Evolutionary conservation across 2,797 vertebrate species (phyloP), one percentile per base, ranked within the genome.

Genomic region (Cichlasoma orientale): DNA sequence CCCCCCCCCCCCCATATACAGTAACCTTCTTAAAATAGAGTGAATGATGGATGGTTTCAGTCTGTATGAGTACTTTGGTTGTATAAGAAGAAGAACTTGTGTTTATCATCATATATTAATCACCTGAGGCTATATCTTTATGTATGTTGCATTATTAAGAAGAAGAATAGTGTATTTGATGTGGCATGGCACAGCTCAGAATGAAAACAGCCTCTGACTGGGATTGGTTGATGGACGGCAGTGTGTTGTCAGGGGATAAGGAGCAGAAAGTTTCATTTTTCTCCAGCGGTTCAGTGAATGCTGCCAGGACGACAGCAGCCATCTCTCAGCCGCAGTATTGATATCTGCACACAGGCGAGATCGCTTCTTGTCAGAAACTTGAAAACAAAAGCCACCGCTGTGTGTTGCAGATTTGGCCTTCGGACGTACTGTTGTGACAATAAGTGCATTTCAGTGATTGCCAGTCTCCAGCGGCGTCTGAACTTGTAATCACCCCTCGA

Each of bases 391-490:
- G 19, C 12, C 47, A 1, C 13, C 0, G 1, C 61, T 36, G 52
- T 19, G 56, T 19, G 23, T 54, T 10, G 61, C 75, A 75, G 74
- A 68, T 33, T 47, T 10, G 7, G 18, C 80, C 58, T 57, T 77
- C 33, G 33, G 47, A 79, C 68, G 8, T 1, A 54, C 55, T 76
- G 79, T 55, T 71, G 76, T 77, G 71, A 71, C 56, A 81, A 75
- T 58, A 70, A 77, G 77, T 31, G 54, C 19, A 41, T 13, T 57
- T 21, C 7, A 23, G 66, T 80, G 72, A 74, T 73, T 59, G 50
- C n/a, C 21, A n/a, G 38, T 71, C 72, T 86, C 83, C 79, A 72
- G 80, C 16, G 0, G 75, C 5, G 71, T 57, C 76, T 76, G 29
- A 79, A 78, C 74, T 82, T 57, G 56, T 19, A 12, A 54, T 78